Percentiles rank a stretch among this genome's conserved stretches.
phyloP scores from a whole-genome alignment of 1,140 invertebrate species.

The Hypsibius dujardini region DNA sequence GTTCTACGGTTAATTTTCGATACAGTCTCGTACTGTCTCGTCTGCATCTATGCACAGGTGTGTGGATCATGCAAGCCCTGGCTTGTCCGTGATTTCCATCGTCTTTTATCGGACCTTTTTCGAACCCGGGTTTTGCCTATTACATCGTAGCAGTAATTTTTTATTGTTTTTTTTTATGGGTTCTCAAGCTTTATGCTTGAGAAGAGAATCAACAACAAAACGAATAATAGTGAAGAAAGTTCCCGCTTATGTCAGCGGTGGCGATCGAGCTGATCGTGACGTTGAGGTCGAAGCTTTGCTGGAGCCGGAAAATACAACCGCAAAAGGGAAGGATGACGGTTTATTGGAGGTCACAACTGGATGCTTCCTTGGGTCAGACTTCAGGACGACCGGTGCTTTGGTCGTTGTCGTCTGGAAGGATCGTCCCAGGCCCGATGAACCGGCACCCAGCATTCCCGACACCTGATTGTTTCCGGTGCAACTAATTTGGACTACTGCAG shows the following conservation, averaged over 20 bases:
- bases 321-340: background rate
- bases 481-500: background rate
- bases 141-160: too few species aligned
- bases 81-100: too few species aligned
- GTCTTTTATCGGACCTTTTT: too few species aligned
- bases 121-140: too few species aligned
- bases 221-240: too few species aligned
- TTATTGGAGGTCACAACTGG: background rate
- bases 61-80: too few species aligned
- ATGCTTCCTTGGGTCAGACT: background rate
- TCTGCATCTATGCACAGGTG: too few species aligned
- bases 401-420: background rate
- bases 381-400: background rate
- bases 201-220: too few species aligned
- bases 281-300: background rate
- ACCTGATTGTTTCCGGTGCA: background rate
- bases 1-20: background rate
- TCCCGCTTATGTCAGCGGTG: background rate
- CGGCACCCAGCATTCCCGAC: background rate
- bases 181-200: too few species aligned
- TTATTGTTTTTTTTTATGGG: too few species aligned
- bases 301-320: background rate
- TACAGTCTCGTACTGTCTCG: background rate
- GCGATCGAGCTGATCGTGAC: background rate
- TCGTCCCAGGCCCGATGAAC: background rate